Conservation (phyloP, 2,113 vertebrate genomes). For the Cyanocitta stelleri region DNA sequence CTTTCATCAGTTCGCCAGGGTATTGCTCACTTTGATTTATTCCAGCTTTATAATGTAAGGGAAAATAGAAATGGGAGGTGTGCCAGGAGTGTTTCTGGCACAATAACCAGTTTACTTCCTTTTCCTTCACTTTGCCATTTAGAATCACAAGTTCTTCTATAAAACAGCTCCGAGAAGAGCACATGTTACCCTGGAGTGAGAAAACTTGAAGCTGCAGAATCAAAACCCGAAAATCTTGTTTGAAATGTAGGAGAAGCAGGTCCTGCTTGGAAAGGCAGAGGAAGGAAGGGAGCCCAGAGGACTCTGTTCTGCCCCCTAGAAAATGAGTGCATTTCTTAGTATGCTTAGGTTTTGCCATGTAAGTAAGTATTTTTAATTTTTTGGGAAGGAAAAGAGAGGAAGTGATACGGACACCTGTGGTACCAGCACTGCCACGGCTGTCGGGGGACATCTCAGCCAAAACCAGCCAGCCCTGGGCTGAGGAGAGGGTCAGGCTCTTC, state of each 20-base stretch:
- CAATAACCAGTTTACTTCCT: slow-evolving; percentile 31
- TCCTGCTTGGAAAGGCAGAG: neutral
- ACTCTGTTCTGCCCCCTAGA: neutral
- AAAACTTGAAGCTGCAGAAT: neutral
- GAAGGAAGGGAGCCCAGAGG: neutral
- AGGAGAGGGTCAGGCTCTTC: neutral
- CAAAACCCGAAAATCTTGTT: neutral
- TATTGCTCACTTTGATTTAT: neutral
- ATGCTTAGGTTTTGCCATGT: neutral
- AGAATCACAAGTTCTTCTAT: neutral
- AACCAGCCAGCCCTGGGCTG: neutral
- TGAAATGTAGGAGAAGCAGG: neutral
- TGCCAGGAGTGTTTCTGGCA: slow-evolving; percentile 25
- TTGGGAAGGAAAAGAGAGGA: neutral
- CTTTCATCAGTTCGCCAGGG: neutral
- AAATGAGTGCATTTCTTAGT: neutral
- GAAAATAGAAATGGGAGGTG: neutral
- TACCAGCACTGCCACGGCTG: neutral
- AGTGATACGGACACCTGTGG: neutral
- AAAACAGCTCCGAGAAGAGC: neutral
- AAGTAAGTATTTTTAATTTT: neutral
- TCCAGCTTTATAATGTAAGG: neutral
- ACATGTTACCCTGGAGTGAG: neutral
- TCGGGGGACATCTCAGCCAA: neutral
- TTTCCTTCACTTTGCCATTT: slow-evolving; percentile 22